Percentiles rank a stretch among this genome's conserved stretches.
These are phyloP conservation scores for Heliocidaris erythrogramma DNA, from an alignment of 35 echinoderm and acorn worm genomes.

Conservation along the genomic window DNA sequence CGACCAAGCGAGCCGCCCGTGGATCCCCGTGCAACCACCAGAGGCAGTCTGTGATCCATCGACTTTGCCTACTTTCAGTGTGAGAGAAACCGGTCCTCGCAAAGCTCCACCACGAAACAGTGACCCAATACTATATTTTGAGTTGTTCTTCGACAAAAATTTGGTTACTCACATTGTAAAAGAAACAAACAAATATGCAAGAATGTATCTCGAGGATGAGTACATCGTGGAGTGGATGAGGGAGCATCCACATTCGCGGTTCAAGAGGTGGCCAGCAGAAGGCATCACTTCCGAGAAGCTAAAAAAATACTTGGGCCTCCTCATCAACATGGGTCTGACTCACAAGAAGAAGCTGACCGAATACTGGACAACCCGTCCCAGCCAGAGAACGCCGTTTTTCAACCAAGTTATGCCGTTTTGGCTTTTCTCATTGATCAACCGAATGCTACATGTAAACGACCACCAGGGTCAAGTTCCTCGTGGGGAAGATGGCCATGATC, in stretches of 20 bases:
- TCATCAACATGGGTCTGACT: not conserved
- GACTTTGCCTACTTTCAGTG: not conserved
- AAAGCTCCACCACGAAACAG: not conserved
- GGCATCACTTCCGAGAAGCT: not conserved
- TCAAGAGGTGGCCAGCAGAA: not conserved
- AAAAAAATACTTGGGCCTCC: not conserved
- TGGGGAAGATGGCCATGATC: not conserved
- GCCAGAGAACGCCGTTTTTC: conserved; percentile 15
- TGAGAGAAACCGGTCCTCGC: not conserved
- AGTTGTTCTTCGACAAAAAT: not conserved
- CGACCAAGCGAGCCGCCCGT: not conserved
- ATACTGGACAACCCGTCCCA: not conserved
- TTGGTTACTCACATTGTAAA: not conserved
- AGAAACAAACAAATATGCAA: conserved; percentile 18
- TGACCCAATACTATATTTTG: not conserved
- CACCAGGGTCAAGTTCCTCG: not conserved
- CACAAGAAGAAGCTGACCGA: not conserved
- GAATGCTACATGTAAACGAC: conserved; percentile 13
- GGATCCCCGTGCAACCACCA: not conserved
- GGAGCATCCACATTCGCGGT: not conserved
- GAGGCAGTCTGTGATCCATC: not conserved
- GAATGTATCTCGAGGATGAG: not conserved
- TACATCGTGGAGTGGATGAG: not conserved
- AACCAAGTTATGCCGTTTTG: conserved; percentile 19
- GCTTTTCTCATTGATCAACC: not conserved